These are phyloP conservation scores for Tragelaphus strepsiceros DNA, from an alignment of 2,113 vertebrate genomes.

Conservation along the genomic window DNA sequence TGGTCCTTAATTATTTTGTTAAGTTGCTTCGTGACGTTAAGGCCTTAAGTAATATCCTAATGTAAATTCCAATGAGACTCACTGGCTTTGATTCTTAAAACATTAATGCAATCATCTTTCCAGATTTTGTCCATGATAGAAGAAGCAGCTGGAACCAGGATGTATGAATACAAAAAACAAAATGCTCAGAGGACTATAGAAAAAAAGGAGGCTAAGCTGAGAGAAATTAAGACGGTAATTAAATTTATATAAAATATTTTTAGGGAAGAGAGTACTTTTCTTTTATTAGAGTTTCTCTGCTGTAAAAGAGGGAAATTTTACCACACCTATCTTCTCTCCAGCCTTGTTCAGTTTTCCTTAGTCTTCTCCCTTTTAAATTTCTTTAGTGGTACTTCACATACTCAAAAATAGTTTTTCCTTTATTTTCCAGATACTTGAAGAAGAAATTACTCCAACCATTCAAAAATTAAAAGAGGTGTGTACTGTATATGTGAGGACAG, in stretches of 20 bases:
- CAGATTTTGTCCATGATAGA: slow-evolving; percentile 97
- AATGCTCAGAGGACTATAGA: slow-evolving; percentile 93
- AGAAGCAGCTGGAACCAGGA: slow-evolving; percentile 95
- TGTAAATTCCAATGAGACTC: not conserved
- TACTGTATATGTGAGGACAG: not conserved
- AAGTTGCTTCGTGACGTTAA: not conserved
- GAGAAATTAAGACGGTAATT: slow-evolving; percentile 89
- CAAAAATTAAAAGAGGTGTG: slow-evolving; percentile 92
- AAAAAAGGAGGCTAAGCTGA: slow-evolving; percentile 94
- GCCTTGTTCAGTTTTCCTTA: not conserved
- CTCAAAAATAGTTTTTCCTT: slow-evolving; percentile 30
- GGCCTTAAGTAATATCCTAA: not conserved
- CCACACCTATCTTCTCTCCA: no score
- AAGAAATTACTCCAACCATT: slow-evolving; percentile 94
- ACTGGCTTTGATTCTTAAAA: slow-evolving; percentile 19
- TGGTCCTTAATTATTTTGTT: not conserved
- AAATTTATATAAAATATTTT: not conserved
- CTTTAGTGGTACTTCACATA: not conserved
- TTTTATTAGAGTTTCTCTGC: not conserved
- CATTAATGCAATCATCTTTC: slow-evolving; percentile 42
- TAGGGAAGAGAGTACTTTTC: not conserved
- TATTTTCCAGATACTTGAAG: slow-evolving; percentile 88
- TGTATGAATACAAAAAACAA: slow-evolving; percentile 96
- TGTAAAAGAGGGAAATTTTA: not conserved
- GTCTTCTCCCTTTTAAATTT: not conserved